These are phyloP conservation scores for Spilogale gracilis DNA, from an alignment of 2,113 vertebrate species.

Conservation along the genomic window DNA sequence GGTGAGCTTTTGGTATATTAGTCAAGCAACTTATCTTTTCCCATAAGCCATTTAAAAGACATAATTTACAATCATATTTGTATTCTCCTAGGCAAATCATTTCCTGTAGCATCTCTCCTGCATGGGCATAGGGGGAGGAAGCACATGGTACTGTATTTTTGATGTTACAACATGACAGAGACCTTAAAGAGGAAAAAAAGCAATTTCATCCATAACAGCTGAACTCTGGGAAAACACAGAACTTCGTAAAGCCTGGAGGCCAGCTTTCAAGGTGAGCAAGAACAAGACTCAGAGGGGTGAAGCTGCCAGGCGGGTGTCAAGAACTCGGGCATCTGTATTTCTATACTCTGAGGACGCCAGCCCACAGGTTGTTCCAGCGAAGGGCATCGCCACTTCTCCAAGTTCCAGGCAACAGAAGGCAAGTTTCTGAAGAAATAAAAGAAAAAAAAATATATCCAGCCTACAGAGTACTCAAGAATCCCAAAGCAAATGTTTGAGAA, in stretches of 20 bases:
- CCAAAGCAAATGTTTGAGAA: conserved; percentile 51
- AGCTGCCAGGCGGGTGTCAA: background rate
- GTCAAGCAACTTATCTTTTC: conserved; percentile 57
- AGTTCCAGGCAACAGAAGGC: background rate
- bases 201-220: conserved; percentile 21
- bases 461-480: background rate
- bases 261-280: conserved; percentile 11
- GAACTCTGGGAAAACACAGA: conserved; percentile 54
- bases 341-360: background rate
- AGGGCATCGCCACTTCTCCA: background rate
- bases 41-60: conserved; percentile 59
- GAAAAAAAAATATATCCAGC: background rate
- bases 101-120: background rate
- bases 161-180: background rate
- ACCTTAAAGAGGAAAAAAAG: background rate
- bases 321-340: background rate
- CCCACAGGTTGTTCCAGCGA: rapidly evolving
- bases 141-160: background rate
- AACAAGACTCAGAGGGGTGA: conserved; percentile 44
- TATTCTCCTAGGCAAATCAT: conserved; percentile 9
- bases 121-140: rapidly evolving
- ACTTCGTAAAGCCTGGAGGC: conserved; percentile 44
- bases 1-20: conserved; percentile 80
- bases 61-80: conserved; percentile 61
- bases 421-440: conserved; percentile 31